Evolutionary conservation across 2,113 vertebrate species (phyloP), one percentile per base, ranked within the genome.

Genomic region (Pseudorectes ferrugineus): DNA sequence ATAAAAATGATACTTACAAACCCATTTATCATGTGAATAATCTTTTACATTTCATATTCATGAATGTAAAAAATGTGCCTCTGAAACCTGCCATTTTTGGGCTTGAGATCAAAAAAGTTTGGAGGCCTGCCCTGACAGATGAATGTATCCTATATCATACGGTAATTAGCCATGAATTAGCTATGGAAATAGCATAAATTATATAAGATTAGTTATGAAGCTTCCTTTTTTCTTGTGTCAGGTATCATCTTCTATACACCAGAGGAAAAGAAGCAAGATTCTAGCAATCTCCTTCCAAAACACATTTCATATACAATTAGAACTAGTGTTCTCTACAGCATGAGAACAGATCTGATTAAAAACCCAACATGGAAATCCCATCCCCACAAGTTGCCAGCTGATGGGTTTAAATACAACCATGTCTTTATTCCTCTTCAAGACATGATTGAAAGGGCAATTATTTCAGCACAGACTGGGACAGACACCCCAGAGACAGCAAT

Each of bases 341-440:
- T 98, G 97, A 96, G 97, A 71, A 98, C 97, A 0, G 98, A 98
- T 77, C 5, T 96, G 73, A 86, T 96, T 38, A 89, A 97, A 95
- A 98, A 97, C 11, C 97, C 98, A 24, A 31, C 15, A 0, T 98
- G 98, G 98, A 98, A 97, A 91, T 97, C 97, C 21, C 97, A 98
- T 68, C 98, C 97, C 19, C 97, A 97, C 65, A 97, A 51, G 61
- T 42, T 98, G n/a, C 98, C 98, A 20, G 93, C 97, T 6, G 85
- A 84, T 9, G 97, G 96, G 4, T 98, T 98, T 93, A 98, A 96
- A 67, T 98, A 98, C 33, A 98, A 98, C 71, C 96, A 98, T n/a
- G 58, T 98, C 38, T 98, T 98, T 57, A 81, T 96, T 61, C 98
- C 97, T 19, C 76, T 98, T 72, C 98, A 98, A 98, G 98, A 98